These are phyloP conservation scores for Micronycteris hirsuta DNA, from an alignment of 2,113 vertebrate genomes.

Conservation along the genomic window DNA sequence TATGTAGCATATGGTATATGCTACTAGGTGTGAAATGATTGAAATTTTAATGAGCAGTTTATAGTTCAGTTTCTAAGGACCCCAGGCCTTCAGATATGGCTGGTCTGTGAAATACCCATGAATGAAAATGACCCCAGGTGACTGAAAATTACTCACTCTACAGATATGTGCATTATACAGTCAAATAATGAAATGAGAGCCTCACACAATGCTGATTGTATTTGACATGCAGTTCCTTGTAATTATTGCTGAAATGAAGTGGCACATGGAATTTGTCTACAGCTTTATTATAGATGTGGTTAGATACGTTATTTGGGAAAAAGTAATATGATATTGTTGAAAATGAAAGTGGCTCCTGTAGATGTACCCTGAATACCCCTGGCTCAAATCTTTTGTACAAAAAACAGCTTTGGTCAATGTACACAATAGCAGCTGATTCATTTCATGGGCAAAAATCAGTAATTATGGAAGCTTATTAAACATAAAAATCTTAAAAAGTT, in stretches of 20 bases:
- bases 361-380: not conserved
- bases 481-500: conserved; percentile 5
- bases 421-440: not conserved
- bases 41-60: conserved; percentile 77
- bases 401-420: not conserved
- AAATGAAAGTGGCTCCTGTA: conserved; percentile 28
- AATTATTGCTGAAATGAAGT: conserved; percentile 65
- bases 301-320: conserved; percentile 20
- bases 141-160: conserved; percentile 61
- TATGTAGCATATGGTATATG: conserved; percentile 57
- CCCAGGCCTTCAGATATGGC: conserved; percentile 73
- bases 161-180: conserved; percentile 59
- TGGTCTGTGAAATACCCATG: conserved; percentile 73
- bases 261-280: conserved; percentile 60
- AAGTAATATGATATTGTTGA: conserved; percentile 48
- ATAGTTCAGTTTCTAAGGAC: conserved; percentile 70
- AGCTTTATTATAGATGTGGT: conserved; percentile 22
- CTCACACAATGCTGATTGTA: conserved; percentile 62
- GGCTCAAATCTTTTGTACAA: not conserved
- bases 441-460: not conserved
- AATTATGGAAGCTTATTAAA: not conserved
- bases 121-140: conserved; percentile 80
- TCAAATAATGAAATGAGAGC: conserved; percentile 75
- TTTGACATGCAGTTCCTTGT: conserved; percentile 68
- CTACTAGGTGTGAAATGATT: conserved; percentile 71